A percentile compares a stretch with the other conserved stretches of the same genome.
Evolutionary conservation across 2,888 invertebrate species (phyloP).

Genomic region (Lithophane semibrunnea): DNA sequence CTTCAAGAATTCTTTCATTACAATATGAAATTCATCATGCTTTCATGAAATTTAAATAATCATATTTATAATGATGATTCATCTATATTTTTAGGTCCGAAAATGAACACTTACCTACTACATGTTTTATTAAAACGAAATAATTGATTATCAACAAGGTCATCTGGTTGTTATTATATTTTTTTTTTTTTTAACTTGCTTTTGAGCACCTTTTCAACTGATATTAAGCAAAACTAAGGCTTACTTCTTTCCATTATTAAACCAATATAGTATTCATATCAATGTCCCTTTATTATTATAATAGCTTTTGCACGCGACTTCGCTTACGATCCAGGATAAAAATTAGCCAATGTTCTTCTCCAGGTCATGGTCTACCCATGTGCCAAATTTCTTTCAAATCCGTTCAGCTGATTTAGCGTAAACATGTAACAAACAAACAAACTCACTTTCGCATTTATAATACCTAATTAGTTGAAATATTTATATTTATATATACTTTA

Average conservation of each 20-base stretch:
- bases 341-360: no score
- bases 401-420: no score
- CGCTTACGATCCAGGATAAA: no score
- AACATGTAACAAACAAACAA: no score
- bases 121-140: slow-evolving; percentile 33
- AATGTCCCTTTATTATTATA: neutral
- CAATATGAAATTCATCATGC: neutral
- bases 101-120: slow-evolving; percentile 1
- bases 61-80: neutral
- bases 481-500: no score
- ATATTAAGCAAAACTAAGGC: neutral
- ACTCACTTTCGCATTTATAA: no score
- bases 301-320: no score
- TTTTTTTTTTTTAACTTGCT: no score
- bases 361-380: no score
- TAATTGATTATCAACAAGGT: slow-evolving; percentile 26
- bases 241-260: neutral
- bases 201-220: neutral
- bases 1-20: slow-evolving; percentile 13
- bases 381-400: no score
- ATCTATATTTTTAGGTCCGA: slow-evolving; percentile 13
- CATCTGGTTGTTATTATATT: no score
- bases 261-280: neutral
- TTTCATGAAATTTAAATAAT: slow-evolving; percentile 4
- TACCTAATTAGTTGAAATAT: no score